Conservation (phyloP, 2,113 vertebrate species). For the Rana temporaria region DNA sequence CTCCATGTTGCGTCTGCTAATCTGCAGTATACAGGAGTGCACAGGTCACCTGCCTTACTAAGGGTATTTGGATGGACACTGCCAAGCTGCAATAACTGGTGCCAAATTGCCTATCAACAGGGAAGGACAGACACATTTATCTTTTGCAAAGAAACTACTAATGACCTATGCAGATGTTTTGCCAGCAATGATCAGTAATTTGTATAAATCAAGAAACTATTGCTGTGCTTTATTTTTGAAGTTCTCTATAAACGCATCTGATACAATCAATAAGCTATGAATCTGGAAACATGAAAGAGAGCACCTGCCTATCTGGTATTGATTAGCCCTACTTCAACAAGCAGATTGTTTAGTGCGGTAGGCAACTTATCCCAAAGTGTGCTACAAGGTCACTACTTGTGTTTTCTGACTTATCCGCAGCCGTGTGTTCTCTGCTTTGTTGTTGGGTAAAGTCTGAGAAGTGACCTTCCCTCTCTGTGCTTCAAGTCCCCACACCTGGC, state of each 20-base stretch:
- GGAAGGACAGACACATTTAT: conserved; percentile 23
- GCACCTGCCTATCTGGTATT: conserved; percentile 22
- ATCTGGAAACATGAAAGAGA: conserved; percentile 37
- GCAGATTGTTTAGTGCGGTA: background rate
- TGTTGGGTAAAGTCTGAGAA: background rate
- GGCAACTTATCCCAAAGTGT: background rate
- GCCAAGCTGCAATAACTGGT: conserved; percentile 2
- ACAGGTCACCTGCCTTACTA: conserved; percentile 21
- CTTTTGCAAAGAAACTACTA: background rate
- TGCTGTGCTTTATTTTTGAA: conserved; percentile 22
- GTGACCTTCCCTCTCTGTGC: conserved; percentile 1
- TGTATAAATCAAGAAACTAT: conserved; percentile 28
- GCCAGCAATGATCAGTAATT: conserved; percentile 4
- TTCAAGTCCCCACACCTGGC: background rate
- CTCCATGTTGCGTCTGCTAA: conserved; percentile 6
- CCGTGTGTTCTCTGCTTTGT: background rate
- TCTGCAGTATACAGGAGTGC: conserved; percentile 36
- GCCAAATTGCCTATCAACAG: conserved; percentile 30
- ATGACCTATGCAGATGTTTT: background rate
- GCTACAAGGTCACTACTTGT: background rate
- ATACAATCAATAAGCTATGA: conserved; percentile 44
- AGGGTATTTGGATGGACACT: background rate
- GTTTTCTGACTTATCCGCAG: background rate
- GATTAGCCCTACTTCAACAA: conserved; percentile 19
- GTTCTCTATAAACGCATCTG: conserved; percentile 14